Evolutionary conservation across 64 coral and sea anemone genomes (phyloP).

Genomic region (Astreopora myriophthalma): DNA sequence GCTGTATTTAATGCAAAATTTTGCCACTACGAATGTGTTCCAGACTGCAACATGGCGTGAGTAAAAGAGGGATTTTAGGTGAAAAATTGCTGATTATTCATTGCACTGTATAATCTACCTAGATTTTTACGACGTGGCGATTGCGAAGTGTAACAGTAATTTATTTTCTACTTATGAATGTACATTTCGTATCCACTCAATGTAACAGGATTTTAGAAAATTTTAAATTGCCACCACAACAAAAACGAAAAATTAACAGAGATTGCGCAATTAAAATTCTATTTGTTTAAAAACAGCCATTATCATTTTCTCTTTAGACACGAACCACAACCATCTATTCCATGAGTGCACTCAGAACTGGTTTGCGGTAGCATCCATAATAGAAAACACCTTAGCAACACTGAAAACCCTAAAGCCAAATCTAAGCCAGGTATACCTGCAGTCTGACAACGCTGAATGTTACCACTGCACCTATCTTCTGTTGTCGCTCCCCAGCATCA

Average conservation of each 20-base stretch:
- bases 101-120: background rate
- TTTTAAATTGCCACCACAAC: background rate
- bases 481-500: constrained; percentile 43
- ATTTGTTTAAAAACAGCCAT: constrained; percentile 5
- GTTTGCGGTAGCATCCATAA: constrained; percentile 55
- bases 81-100: too few relatives aligned
- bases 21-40: background rate
- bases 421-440: constrained; percentile 31
- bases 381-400: constrained; percentile 42
- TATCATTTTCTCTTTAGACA: constrained; percentile 28
- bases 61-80: background rate
- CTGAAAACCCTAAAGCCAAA: constrained; percentile 30
- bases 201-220: background rate
- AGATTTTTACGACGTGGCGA: background rate
- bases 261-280: background rate
- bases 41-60: background rate
- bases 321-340: constrained; percentile 33
- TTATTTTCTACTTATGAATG: background rate
- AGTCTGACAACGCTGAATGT: constrained; percentile 54
- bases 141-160: background rate
- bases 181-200: background rate
- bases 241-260: background rate
- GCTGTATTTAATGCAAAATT: background rate
- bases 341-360: constrained; percentile 64
- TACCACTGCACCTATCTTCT: constrained; percentile 29